Base-by-base conservation (phyloP, 2,113 vertebrate genomes). In the Ceyx margarethae region DNA sequence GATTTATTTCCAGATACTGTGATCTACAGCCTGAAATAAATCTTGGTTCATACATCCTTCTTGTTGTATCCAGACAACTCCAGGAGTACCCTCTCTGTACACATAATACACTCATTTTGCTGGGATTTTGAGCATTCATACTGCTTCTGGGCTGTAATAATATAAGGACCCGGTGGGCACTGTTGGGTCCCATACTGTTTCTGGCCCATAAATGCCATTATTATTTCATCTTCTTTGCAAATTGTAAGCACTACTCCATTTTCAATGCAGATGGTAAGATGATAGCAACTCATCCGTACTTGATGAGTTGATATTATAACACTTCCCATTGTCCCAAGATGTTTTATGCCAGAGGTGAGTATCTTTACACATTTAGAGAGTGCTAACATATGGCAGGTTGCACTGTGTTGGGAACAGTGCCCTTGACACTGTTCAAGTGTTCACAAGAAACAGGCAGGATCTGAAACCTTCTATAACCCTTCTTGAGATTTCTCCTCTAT, bases 341-440 rank as follows among this genome's bases (percentile, higher is more conserved):
- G 60, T 69, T 94, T 89, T 75, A 80, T 95, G 75, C 87, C 90
- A 95, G 90, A 94, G 94, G 95, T 95, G 85, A 94, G 31, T 89
- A 89, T 91, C 85, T 94, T 94, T 69, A 58, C 81, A 94, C 71
- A 37, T 91, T 62, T 26, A 76, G 23, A 64, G 91, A 12, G 87
- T 21, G 67, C 58, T 71, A 92, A 76, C 85, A 92, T 91, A 92
- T 87, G 89, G 71, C 75, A 91, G 40, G 53, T 80, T 81, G 69
- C 89, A 82, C 50, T 61, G 58, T 72, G 58, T 42, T 94, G 81
- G 87, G 93, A 95, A 87, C 71, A 0, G 19, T 91, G 85, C 89
- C 81, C 87, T 85, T 92, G 84, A 94, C 87, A 85, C 89, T 85
- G 31, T 35, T 82, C 17, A 69, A 80, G 67, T 66, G 75, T 77